A percentile compares a stretch with the other conserved stretches of the same genome.
Evolutionary conservation across 2,888 invertebrate species (phyloP).

Genomic region (Hemicrepidius hirtus): DNA sequence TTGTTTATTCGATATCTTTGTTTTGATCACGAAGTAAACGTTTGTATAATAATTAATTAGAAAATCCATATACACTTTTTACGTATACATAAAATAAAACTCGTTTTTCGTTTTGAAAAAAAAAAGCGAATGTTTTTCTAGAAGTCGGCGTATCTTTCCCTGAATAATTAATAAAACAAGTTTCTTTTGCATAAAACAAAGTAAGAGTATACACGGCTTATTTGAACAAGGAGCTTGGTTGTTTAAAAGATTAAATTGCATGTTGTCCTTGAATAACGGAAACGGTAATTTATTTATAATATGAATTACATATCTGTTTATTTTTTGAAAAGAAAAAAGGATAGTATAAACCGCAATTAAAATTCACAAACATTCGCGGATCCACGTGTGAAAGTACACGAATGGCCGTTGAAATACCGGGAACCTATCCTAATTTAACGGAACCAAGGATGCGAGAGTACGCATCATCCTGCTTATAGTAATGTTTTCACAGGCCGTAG

Average conservation of each 20-base stretch:
- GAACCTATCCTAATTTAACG: constrained; percentile 53
- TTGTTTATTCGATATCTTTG: no score
- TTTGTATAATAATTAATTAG: no score
- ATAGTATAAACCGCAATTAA: not conserved
- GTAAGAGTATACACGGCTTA: no score
- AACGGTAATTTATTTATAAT: constrained; percentile 12
- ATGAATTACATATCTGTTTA: constrained; percentile 11
- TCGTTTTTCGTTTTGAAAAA: no score
- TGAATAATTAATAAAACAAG: no score
- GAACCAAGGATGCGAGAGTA: constrained; percentile 53
- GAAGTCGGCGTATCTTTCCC: no score
- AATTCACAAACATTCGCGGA: constrained; percentile 10
- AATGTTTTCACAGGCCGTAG: constrained; percentile 46
- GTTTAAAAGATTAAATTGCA: constrained; percentile 7
- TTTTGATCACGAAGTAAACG: no score
- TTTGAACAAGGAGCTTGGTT: no score
- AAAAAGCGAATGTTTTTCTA: no score
- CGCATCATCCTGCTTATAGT: constrained; percentile 52
- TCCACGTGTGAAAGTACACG: constrained; percentile 44
- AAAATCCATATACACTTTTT: no score
- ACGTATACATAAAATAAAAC: no score
- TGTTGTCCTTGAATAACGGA: constrained; percentile 27
- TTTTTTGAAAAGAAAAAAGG: not conserved
- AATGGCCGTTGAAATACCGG: constrained; percentile 37
- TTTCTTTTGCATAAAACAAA: no score